phyloP scores from a whole-genome alignment of 2,888 invertebrate genomes.

The Melanotus villosus region DNA sequence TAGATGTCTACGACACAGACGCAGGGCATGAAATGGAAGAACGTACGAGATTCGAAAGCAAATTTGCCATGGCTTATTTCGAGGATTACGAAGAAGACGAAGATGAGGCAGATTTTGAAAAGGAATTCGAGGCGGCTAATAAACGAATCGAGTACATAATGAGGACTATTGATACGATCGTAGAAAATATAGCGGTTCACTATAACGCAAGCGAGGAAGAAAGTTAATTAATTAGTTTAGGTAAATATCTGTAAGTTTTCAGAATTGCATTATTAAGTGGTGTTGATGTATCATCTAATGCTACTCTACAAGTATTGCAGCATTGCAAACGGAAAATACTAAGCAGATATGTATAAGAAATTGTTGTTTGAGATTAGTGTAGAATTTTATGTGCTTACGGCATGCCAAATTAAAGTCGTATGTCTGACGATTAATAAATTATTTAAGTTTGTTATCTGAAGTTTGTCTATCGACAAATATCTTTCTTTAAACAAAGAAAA shows the following conservation, averaged over 20 bases:
- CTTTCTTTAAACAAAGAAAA: too few species aligned
- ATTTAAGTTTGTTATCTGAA: too few species aligned
- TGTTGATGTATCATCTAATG: too few species aligned
- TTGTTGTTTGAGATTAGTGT: too few species aligned
- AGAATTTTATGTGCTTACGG: too few species aligned
- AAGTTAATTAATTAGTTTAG: background rate
- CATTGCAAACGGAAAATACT: too few species aligned
- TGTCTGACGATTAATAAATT: too few species aligned
- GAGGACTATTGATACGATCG: constrained; percentile 65
- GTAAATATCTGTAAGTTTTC: background rate
- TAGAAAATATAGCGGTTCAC: constrained; percentile 64
- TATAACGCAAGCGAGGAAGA: constrained; percentile 50
- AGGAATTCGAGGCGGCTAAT: constrained; percentile 61
- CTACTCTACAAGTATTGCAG: too few species aligned
- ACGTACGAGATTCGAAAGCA: background rate
- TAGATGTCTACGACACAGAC: background rate
- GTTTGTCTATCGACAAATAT: too few species aligned
- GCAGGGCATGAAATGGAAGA: constrained; percentile 9
- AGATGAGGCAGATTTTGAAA: constrained; percentile 45
- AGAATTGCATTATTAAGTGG: too few species aligned
- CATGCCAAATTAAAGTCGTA: too few species aligned
- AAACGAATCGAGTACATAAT: constrained; percentile 65
- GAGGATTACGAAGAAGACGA: background rate
- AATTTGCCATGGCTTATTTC: constrained; percentile 1
- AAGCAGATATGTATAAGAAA: too few species aligned